Evolutionary conservation across 30 jellyfish, hydroid and myxozoan species (phyloP), one percentile per base, ranked within the genome.

Genomic region (Catostylus mosaicus): DNA sequence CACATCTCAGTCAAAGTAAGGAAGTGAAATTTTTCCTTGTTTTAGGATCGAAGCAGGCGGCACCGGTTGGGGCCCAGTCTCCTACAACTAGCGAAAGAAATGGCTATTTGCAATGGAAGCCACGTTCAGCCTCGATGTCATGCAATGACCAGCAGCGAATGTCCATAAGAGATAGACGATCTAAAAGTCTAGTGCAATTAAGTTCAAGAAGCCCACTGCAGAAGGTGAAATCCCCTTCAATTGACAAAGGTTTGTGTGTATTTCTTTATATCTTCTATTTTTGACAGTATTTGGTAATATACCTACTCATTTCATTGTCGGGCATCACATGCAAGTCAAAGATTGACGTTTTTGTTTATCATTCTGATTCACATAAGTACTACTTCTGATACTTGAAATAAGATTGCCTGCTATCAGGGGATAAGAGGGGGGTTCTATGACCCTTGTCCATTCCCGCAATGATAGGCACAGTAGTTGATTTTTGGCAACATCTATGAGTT

Each of bases 51-150:
- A 68, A 37, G 26, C 45, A 23, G 59, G n/a, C 3, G 22, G 37
- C 63, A 34, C 2, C 9, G 22, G 33, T 30, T 51, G 71, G 40
- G 19, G 12, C 30, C 29, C 67, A 33, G n/a, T 48, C 71, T 77
- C 69, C 68, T 23, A 19, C 52, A 12, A 31, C 27, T 1, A 18
- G 54, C 30, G 65, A 75, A 16, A 36, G 50, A 18, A 34, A 37
- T 26, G 88, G 78, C 51, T 57, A 27, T 77, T 26, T 77, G 35
- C 20, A 65, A 59, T 77, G 88, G 88, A 23, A 70, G 45, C 78
- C 78, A 12, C 88, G 76, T 27, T 57, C 88, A 8, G 36, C 69
- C 35, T 77, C 88, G 18, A 14, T 61, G 47, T 26, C 78, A 33
- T 8, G 77, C 1, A 33, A 16, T 8, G 29, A 2, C 10, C 77